Base-by-base conservation (phyloP, 2,113 vertebrate species). In the Lethenteron camtschaticum region DNA sequence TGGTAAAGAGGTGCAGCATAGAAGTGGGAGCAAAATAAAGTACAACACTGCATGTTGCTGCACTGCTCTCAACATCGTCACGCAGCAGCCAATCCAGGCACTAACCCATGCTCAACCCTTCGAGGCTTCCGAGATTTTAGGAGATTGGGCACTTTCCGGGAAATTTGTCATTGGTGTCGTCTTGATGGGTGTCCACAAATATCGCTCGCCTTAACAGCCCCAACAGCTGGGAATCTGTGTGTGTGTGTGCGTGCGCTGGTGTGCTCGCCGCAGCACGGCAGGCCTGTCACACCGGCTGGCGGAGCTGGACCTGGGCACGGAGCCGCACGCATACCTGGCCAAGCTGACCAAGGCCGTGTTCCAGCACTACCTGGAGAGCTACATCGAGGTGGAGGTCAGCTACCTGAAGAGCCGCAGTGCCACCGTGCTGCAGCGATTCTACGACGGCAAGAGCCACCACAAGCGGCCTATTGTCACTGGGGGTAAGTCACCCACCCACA, bases 301-400 rank as follows among this genome's bases (percentile, higher is more conserved):
- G 73, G 94, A 99, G 75, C 96, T 95, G 80, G 96, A 99, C 80
- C 80, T 99, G 81, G 94, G 94, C 79, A 95, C 94, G 73, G 94
- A 99, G 84, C 96, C 96, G 79, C 94, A 99, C 82, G 96, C 94
- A 70, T 97, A 96, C 79, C 85, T 99, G 77, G 87, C 90, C 74
- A 96, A 96, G 81, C 86, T 99, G 77, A 96, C 94, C 81, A 99
- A 99, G 81, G 94, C 85, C 81, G 95, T 96, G 78, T 99, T 97
- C 82, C 85, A 87, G 77, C 82, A 82, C 72, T 96, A 96, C 83
- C 81, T 97, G 85, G 94, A 99, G 79, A 99, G 88, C 79, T 99
- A 96, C 81, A 90, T 97, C 73, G 87, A 95, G 73, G 88, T 95
- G 78, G 94, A 99, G 80, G 86, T 81, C 68, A 88, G 88, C 58